Conservation (phyloP, 92 coral and sea anemone species). For the Palythoa heliodiscus region DNA sequence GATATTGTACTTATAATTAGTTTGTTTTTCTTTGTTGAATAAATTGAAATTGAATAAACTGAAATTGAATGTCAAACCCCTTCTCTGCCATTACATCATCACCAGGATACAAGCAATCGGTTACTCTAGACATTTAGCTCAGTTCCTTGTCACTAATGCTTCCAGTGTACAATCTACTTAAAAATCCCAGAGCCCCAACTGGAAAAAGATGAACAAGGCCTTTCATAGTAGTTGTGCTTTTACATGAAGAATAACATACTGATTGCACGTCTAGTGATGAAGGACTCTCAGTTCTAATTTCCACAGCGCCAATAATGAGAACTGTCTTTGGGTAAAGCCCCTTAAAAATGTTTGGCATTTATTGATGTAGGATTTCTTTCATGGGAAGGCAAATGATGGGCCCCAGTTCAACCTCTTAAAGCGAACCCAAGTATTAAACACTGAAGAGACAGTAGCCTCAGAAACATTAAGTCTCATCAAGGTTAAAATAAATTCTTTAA, state of each 20-base stretch:
- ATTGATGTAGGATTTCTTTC: background rate
- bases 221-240: conserved; percentile 54
- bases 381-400: background rate
- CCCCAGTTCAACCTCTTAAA: conserved; percentile 51
- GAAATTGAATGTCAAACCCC: conserved; percentile 50
- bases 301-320: conserved; percentile 15
- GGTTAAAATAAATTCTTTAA: background rate
- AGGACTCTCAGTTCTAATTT: conserved; percentile 48
- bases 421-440: conserved; percentile 46
- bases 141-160: conserved; percentile 54
- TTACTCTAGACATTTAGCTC: conserved; percentile 44
- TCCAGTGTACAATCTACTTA: conserved; percentile 48
- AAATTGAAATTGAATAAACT: no score
- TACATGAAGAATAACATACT: conserved; percentile 51
- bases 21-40: no score
- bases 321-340: conserved; percentile 3
- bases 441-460: conserved; percentile 50
- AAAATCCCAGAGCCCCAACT: conserved; percentile 49
- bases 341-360: conserved; percentile 1
- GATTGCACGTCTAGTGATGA: conserved; percentile 57
- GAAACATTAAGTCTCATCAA: conserved; percentile 31
- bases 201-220: conserved; percentile 51
- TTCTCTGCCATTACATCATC: conserved; percentile 32
- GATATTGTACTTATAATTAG: no score
- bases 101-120: conserved; percentile 41